Evolutionary conservation across 2,797 vertebrate genomes (phyloP), one percentile per base, ranked within the genome.

Genomic region (Aphelocoma californica): DNA sequence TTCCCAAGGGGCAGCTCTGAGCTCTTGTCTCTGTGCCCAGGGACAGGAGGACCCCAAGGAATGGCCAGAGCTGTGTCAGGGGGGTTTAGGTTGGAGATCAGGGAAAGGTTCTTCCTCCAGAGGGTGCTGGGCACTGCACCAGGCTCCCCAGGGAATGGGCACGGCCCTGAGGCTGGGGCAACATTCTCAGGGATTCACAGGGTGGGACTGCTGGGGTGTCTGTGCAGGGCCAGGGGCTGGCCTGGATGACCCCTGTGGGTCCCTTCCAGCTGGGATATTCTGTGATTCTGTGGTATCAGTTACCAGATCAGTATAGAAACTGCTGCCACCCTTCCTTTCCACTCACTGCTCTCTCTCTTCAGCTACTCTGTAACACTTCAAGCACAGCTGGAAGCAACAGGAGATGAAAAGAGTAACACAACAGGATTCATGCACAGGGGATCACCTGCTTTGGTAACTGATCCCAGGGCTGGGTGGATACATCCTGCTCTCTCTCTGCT

Each of bases 101-200:
- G 56, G 29, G 0, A 8, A 54, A 88, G 14, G 5, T 3, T 67
- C 4, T 28, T 48, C 3, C 8, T 17, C 18, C 34, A 61, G 18
- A 81, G 26, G 31, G 21, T 47, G 40, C 2, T 31, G 14, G 36
- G 47, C 67, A 73, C 51, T 66, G 60, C 0, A n/a, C 2, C 38
- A 45, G 69, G 61, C 29, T 53, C n/a, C 65, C 20, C 77, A 60
- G 40, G 53, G 18, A 73, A 45, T 31, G 53, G 53, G 18, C 56
- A 48, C 9, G 0, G 56, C 42, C 15, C 31, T 10, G 0, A 10
- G 26, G 56, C 34, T 88, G 78, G 71, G 42, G 25, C 1, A 60
- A 8, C 0, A 0, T 14, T 32, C 15, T 0, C 2, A 47, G 11
- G 23, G 34, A 34, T 29, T 34, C 5, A 1, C 44, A 64, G 34